A percentile compares a stretch with the other conserved stretches of the same genome.
phyloP scores from a whole-genome alignment of 2,113 vertebrate species.

The Dipodomys ordii region DNA sequence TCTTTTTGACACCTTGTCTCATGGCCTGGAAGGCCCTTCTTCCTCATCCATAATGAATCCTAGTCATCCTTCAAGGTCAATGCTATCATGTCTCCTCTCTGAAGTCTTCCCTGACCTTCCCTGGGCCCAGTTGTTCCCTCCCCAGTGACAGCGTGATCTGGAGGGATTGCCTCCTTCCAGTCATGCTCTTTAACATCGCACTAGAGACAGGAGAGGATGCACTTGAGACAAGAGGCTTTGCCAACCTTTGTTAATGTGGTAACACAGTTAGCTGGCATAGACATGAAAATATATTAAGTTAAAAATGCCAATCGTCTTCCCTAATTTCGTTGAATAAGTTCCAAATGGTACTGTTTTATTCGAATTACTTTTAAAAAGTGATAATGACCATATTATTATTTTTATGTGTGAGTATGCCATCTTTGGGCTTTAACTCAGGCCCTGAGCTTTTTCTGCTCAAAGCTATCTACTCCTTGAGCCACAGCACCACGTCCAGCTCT shows the following conservation, averaged over 20 bases:
- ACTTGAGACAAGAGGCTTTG: not conserved
- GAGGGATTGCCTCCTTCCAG: not conserved
- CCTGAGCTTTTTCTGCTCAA: no score
- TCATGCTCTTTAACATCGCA: not conserved
- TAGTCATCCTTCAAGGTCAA: not conserved
- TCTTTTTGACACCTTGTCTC: not conserved
- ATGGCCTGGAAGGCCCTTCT: not conserved
- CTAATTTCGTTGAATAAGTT: conserved; percentile 35
- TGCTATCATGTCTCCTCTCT: not conserved
- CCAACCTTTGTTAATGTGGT: not conserved
- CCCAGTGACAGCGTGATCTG: not conserved
- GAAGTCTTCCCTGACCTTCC: not conserved
- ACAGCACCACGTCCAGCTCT: no score
- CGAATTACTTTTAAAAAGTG: not conserved
- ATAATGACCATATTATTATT: not conserved
- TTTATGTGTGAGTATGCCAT: not conserved
- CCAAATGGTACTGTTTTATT: not conserved
- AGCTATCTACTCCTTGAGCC: no score
- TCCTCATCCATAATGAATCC: not conserved
- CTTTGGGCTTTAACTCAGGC: no score
- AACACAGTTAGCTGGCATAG: not conserved
- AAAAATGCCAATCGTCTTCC: not conserved
- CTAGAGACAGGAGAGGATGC: not conserved
- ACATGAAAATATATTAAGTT: not conserved
- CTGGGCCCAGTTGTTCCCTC: not conserved